Conservation (phyloP, 2,113 vertebrate species). For the Brienomyrus longianalis region DNA sequence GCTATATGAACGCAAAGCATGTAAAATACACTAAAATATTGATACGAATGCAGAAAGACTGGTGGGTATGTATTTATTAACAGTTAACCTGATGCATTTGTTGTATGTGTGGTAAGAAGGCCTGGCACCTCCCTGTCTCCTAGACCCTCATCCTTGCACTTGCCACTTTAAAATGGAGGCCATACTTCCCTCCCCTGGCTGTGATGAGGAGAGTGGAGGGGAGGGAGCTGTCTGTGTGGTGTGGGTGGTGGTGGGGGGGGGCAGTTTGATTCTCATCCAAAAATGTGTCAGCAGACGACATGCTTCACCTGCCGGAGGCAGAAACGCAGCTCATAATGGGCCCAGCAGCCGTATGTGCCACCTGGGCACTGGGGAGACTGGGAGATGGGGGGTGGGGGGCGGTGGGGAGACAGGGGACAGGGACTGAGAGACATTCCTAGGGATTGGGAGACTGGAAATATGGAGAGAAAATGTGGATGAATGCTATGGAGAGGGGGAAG, state of each 20-base stretch:
- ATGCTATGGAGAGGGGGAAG: background rate
- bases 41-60: background rate
- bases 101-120: background rate
- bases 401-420: background rate
- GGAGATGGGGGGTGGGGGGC: background rate
- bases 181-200: background rate
- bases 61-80: background rate
- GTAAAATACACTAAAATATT: background rate
- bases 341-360: no score
- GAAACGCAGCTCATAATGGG: no score
- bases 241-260: slow-evolving; percentile 60
- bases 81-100: background rate
- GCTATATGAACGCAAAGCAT: background rate
- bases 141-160: background rate
- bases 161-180: background rate
- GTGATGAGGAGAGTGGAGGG: slow-evolving; percentile 43
- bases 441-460: background rate
- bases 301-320: no score
- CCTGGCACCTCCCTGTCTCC: background rate
- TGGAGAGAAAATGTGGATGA: background rate
- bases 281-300: no score
- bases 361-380: no score
- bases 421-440: background rate
- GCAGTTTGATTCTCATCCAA: no score
- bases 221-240: slow-evolving; percentile 59